These are phyloP conservation scores for Montipora capitata DNA, from an alignment of 92 coral and sea anemone species.

Conservation along the genomic window DNA sequence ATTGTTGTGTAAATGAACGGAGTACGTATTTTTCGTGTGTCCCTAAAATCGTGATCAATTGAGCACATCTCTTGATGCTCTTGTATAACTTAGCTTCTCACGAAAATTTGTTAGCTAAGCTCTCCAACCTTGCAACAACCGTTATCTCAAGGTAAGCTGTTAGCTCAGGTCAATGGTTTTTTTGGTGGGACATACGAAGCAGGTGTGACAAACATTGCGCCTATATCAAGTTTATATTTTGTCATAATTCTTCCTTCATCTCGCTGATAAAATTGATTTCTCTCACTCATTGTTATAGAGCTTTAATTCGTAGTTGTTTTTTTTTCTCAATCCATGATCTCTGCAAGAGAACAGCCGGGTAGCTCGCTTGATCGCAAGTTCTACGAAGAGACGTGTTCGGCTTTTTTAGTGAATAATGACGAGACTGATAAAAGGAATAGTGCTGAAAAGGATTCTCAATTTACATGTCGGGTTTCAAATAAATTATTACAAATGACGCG, in stretches of 20 bases:
- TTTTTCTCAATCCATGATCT: background rate
- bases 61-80: background rate
- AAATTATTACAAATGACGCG: background rate
- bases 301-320: no score
- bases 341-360: background rate
- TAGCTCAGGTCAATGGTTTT: background rate
- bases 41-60: background rate
- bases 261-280: background rate
- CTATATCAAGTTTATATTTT: background rate
- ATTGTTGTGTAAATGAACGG: conserved; percentile 35
- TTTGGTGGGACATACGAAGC: background rate
- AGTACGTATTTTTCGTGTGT: conserved; percentile 9
- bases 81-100: background rate
- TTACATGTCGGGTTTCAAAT: conserved; percentile 12
- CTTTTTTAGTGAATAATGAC: background rate
- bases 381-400: no score
- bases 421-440: conserved; percentile 2
- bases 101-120: background rate
- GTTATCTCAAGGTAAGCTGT: background rate
- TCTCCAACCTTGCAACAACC: background rate
- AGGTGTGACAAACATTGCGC: conserved; percentile 15
- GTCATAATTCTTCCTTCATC: background rate
- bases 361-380: no score
- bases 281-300: no score
- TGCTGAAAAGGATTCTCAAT: background rate